phyloP scores from a whole-genome alignment of 2,888 invertebrate genomes.

The Nomada ruficornis region DNA sequence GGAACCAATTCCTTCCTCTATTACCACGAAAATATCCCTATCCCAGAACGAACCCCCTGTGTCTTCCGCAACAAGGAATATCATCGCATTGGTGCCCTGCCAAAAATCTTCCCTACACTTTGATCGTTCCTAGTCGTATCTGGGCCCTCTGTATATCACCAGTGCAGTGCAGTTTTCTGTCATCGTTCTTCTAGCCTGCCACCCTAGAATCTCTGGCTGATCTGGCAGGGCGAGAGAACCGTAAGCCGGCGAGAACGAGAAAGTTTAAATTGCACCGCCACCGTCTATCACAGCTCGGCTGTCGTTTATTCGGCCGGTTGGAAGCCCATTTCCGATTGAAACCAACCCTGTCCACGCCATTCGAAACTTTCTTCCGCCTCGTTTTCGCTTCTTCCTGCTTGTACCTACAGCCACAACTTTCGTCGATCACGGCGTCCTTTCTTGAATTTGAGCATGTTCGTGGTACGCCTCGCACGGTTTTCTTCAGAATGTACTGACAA shows the following conservation, averaged over 20 bases:
- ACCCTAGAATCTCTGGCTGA: slow-evolving; percentile 15
- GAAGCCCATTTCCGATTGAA: slow-evolving; percentile 73
- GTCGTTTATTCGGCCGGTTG: slow-evolving; percentile 70
- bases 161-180: slow-evolving; percentile 14
- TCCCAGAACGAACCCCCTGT: too few relatives aligned
- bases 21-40: too few relatives aligned
- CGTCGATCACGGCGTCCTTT: neutral
- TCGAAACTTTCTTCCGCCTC: slow-evolving; percentile 40
- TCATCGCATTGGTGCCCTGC: slow-evolving; percentile 33
- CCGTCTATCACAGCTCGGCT: slow-evolving; percentile 57
- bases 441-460: neutral
- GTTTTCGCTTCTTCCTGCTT: slow-evolving; percentile 27
- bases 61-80: neutral
- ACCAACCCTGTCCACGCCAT: slow-evolving; percentile 59
- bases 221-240: slow-evolving; percentile 5
- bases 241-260: slow-evolving; percentile 51
- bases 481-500: neutral
- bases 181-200: slow-evolving; percentile 38
- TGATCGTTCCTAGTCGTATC: slow-evolving; percentile 37
- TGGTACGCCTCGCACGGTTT: neutral
- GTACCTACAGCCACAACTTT: slow-evolving; percentile 1
- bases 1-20: too few relatives aligned
- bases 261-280: slow-evolving; percentile 75
- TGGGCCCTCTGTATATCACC: slow-evolving; percentile 39
- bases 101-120: slow-evolving; percentile 37